phyloP scores from a whole-genome alignment of 1,140 invertebrate genomes.

The Aphaenogaster ashmeadi region DNA sequence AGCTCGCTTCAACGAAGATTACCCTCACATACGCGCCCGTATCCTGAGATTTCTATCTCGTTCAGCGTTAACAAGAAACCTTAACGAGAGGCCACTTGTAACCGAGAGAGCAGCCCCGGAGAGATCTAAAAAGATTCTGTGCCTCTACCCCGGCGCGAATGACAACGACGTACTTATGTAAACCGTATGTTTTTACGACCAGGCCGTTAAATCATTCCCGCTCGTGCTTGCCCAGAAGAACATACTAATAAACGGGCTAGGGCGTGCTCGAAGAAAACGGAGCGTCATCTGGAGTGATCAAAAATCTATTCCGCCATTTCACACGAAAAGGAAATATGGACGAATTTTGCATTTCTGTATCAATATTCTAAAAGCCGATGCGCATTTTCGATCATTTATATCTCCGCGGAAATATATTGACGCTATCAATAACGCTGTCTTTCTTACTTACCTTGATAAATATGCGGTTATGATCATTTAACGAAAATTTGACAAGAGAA shows the following conservation, averaged over 20 bases:
- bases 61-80: constrained; percentile 70
- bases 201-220: constrained; percentile 78
- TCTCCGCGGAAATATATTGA: neutral
- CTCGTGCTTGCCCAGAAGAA: constrained; percentile 74
- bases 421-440: neutral
- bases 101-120: constrained; percentile 32
- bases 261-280: constrained; percentile 62
- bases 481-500: neutral
- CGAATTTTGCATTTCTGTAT: neutral
- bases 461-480: neutral
- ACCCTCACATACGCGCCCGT: constrained; percentile 40
- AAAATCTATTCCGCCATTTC: constrained; percentile 67
- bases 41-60: constrained; percentile 55
- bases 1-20: constrained; percentile 52
- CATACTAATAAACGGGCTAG: constrained; percentile 71
- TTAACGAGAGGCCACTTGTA: constrained; percentile 72
- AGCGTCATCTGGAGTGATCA: constrained; percentile 75
- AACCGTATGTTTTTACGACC: constrained; percentile 77
- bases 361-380: neutral
- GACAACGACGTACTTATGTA: constrained; percentile 80
- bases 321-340: neutral
- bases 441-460: neutral
- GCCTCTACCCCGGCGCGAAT: constrained; percentile 67
- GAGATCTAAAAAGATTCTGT: constrained; percentile 67
- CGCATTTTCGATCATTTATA: neutral